Percentiles rank a stretch among this genome's conserved stretches.
phyloP scores from a whole-genome alignment of 2,113 vertebrate genomes.

The Dissostichus mawsoni region DNA sequence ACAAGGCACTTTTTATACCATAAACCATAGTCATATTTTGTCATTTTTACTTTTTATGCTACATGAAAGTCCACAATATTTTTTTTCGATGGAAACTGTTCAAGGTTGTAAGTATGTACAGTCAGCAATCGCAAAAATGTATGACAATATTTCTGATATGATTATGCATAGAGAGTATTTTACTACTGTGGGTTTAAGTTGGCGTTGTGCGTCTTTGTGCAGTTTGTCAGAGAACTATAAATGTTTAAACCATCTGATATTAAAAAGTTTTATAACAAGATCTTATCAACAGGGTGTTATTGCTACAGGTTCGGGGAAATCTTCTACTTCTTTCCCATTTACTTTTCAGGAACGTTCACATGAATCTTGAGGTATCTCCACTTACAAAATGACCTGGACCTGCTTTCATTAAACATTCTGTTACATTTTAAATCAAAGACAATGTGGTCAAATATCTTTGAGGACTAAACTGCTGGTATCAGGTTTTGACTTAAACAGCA shows the following conservation, averaged over 20 bases:
- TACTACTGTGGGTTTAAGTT: conserved; percentile 28
- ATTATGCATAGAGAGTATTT: conserved; percentile 36
- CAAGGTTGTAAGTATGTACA: conserved; percentile 10
- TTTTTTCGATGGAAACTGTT: conserved; percentile 25
- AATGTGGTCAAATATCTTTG: background rate
- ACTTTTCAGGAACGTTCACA: conserved; percentile 26
- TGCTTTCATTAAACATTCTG: conserved; percentile 5
- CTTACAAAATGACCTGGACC: background rate
- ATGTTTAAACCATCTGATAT: conserved; percentile 26
- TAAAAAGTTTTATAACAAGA: background rate
- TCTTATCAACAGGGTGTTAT: conserved; percentile 12
- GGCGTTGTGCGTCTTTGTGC: conserved; percentile 14
- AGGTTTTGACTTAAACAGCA: conserved; percentile 16
- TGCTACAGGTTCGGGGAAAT: conserved; percentile 3
- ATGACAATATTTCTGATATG: conserved; percentile 29
- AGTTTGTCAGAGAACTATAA: conserved; percentile 33
- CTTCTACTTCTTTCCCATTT: conserved; percentile 1
- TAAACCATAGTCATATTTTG: conserved; percentile 11
- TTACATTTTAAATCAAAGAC: conserved; percentile 1
- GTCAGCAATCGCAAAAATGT: conserved; percentile 27
- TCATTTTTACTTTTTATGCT: conserved; percentile 18
- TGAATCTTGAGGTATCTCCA: background rate
- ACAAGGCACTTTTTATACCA: conserved; percentile 64
- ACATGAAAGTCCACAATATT: conserved; percentile 25
- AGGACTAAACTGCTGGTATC: conserved; percentile 6